These are phyloP conservation scores for Podarcis cretensis DNA, from an alignment of 2,113 vertebrate species.

Conservation along the genomic window DNA sequence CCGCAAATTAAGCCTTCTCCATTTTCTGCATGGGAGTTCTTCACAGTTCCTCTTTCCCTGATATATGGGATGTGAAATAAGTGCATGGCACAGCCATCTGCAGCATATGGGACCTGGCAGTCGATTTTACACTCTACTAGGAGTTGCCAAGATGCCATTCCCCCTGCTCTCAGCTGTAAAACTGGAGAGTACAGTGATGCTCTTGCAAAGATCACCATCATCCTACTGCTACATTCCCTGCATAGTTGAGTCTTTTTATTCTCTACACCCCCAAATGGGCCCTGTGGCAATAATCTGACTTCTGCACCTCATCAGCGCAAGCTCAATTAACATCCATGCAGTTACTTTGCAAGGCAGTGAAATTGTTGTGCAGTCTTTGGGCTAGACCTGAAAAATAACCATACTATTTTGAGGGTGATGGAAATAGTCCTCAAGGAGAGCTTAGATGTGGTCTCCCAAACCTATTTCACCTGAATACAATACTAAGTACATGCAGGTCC, in stretches of 20 bases:
- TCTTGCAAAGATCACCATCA: fast-evolving
- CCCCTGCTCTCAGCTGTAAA: fast-evolving
- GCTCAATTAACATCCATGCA: not conserved
- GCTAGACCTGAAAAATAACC: not conserved
- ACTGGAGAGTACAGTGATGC: not conserved
- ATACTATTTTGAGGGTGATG: not conserved
- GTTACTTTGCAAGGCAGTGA: not conserved
- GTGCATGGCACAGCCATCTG: not conserved
- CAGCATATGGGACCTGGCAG: not conserved
- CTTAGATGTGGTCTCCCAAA: not conserved
- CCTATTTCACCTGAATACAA: not conserved
- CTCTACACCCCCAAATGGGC: no score
- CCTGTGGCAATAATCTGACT: not conserved
- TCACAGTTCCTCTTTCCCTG: not conserved
- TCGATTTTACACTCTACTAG: not conserved
- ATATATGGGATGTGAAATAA: not conserved
- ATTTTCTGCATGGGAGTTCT: no score
- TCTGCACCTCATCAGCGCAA: fast-evolving
- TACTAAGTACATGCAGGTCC: not conserved
- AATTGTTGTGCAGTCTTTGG: not conserved
- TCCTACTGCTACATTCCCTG: not conserved
- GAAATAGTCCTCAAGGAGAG: not conserved
- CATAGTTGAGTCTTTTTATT: not conserved
- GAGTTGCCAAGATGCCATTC: not conserved
- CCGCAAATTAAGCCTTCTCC: no score